A percentile compares a stretch with the other conserved stretches of the same genome.
These are phyloP conservation scores for Aythya baeri DNA, from an alignment of 2,113 vertebrate species.

Conservation along the genomic window DNA sequence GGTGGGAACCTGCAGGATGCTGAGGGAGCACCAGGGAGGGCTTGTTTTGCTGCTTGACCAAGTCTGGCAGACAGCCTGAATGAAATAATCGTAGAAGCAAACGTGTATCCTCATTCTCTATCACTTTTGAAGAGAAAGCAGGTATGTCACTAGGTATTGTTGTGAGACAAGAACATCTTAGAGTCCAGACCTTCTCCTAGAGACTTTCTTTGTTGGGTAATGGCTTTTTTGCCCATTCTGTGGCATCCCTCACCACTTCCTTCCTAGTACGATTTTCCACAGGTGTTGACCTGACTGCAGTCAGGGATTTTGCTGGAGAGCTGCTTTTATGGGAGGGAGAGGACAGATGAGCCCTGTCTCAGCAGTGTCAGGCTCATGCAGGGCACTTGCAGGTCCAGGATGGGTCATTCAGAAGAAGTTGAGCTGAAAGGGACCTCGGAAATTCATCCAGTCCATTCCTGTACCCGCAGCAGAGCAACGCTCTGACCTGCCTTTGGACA, in stretches of 20 bases:
- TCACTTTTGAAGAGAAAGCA: not conserved
- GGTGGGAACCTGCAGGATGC: not conserved
- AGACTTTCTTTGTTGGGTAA: not conserved
- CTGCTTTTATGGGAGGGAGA: not conserved
- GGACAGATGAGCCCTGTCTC: not conserved
- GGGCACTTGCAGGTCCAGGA: accelerated
- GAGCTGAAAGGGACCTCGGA: not conserved
- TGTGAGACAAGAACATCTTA: not conserved
- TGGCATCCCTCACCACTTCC: not conserved
- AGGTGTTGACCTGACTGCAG: too few relatives aligned
- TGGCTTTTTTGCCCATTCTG: not conserved
- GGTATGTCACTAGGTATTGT: not conserved
- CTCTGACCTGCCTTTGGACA: not conserved
- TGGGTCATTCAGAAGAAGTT: not conserved
- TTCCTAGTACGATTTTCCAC: not conserved
- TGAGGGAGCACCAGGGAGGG: not conserved
- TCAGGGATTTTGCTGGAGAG: not conserved
- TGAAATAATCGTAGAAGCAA: not conserved
- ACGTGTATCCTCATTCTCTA: not conserved
- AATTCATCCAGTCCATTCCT: not conserved
- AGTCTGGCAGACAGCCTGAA: not conserved
- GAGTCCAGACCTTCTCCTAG: not conserved
- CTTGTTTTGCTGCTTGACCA: not conserved
- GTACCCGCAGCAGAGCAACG: not conserved
- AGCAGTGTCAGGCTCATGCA: not conserved